Evolutionary conservation across 2,888 invertebrate species (phyloP).

Genomic region (Thereva unica): DNA sequence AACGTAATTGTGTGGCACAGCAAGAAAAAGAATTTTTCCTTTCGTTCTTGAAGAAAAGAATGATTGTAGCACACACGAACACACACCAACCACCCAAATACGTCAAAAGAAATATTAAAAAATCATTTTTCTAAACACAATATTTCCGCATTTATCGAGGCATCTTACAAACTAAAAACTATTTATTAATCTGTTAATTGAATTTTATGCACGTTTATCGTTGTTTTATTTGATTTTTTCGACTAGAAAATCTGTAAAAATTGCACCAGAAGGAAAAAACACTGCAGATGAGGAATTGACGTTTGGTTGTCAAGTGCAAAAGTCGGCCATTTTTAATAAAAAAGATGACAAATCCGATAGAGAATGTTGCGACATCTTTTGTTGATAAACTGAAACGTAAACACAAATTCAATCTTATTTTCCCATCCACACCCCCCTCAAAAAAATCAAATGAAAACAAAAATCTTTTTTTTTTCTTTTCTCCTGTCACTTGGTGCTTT

Average conservation of each 20-base stretch:
- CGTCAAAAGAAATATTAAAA: constrained; percentile 23
- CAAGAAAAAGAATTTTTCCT: background rate
- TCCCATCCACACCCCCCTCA: too few relatives aligned
- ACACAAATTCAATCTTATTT: too few relatives aligned
- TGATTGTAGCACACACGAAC: too few relatives aligned
- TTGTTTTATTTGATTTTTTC: constrained; percentile 9
- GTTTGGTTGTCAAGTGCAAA: constrained; percentile 16
- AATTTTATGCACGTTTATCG: constrained; percentile 7
- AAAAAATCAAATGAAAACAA: too few relatives aligned
- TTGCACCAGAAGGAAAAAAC: constrained; percentile 27
- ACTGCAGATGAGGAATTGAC: constrained; percentile 25
- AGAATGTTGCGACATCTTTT: constrained; percentile 2
- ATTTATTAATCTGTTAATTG: constrained; percentile 4
- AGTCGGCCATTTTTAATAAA: constrained; percentile 19
- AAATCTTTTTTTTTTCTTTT: background rate
- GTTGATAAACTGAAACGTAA: too few relatives aligned
- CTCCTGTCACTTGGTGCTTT: background rate
- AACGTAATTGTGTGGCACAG: constrained; percentile 32
- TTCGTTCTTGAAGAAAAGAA: background rate
- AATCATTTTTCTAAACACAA: constrained; percentile 29
- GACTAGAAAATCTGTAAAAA: constrained; percentile 27
- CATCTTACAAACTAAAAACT: constrained; percentile 24
- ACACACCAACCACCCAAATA: constrained; percentile 20
- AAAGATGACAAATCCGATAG: constrained; percentile 10
- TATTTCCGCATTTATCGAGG: constrained; percentile 23